Base-by-base conservation (phyloP, 2,113 vertebrate species). In the Sphyrna mokarran region DNA sequence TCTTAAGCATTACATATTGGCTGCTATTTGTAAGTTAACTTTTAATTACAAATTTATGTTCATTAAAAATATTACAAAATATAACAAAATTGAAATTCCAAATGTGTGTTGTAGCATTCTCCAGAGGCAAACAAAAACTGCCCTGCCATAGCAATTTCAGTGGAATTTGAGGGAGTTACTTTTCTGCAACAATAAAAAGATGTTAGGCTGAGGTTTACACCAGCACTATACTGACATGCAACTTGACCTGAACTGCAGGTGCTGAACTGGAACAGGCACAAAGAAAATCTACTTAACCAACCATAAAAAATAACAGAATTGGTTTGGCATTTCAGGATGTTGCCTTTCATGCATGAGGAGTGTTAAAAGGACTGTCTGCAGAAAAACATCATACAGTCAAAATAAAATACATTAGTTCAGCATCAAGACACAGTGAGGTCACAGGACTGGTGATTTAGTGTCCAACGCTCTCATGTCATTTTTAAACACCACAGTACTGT, bases 381-480 rank as follows among this genome's bases (percentile, higher is more conserved):
- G 89, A 63, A 93, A 93, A 93, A 93, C 89, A 93, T 18, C 61
- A 93, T 93, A 63, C 89, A 93, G 89, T 93, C 89, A 93, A 68
- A 93, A 93, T 66, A 93, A 93, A 63, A 91, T 91, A 93, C 18
- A 93, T 66, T 93, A 93, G 89, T 93, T 93, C 89, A 93, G 89
- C 89, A 66, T 93, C 61, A 93, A 63, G n/a, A 66, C 89, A 61
- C 87, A 90, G 29, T 58, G 87, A 63, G 87, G 87, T 90, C 87
- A 93, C n/a, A 37, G 63, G 89, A 93, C 58, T 93, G 26, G 61
- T 93, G 89, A 68, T 66, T 93, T 93, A 66, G 33, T 93, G 89
- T 9, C 61, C 89, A 66, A 93, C 61, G 66, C 16, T 93, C 89
- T 66, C 63, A 37, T 66, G 61, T 63, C 33, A 66, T 33, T 93